phyloP scores from a whole-genome alignment of 2,888 invertebrate species.

The Helleia helle region DNA sequence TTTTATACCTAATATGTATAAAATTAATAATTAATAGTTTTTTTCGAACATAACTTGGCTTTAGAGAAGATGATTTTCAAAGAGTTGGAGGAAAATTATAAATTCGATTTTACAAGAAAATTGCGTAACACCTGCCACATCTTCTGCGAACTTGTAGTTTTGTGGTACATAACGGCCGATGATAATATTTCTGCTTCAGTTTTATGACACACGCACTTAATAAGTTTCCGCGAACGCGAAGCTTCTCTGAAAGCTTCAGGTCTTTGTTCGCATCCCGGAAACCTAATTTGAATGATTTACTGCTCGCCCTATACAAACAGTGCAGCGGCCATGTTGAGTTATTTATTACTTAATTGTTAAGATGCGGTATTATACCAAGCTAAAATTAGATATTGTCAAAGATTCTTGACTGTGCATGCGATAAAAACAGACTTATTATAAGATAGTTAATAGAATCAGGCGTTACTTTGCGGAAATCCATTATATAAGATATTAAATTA shows the following conservation, averaged over 20 bases:
- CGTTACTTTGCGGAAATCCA: too few species aligned
- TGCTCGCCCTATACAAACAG: constrained; percentile 1
- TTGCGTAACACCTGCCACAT: neutral
- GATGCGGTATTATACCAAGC: neutral
- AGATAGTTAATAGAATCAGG: too few species aligned
- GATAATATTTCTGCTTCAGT: neutral
- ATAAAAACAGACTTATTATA: too few species aligned
- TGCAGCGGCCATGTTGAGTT: neutral
- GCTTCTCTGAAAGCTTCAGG: neutral
- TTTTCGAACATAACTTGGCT: too few species aligned
- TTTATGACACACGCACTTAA: neutral
- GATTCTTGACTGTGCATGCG: neutral
- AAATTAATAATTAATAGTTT: too few species aligned
- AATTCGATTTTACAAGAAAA: too few species aligned
- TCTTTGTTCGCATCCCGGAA: constrained; percentile 7
- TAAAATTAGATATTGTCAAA: neutral
- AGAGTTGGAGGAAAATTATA: too few species aligned
- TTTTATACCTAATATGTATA: too few species aligned
- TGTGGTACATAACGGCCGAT: neutral
- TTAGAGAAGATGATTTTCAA: too few species aligned
- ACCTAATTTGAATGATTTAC: constrained; percentile 7
- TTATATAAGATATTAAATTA: too few species aligned
- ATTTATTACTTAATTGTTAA: neutral
- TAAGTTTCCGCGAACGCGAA: neutral
- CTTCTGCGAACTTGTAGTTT: neutral